Conservation (phyloP, 2,797 vertebrate genomes). For the Myotis planiceps region DNA sequence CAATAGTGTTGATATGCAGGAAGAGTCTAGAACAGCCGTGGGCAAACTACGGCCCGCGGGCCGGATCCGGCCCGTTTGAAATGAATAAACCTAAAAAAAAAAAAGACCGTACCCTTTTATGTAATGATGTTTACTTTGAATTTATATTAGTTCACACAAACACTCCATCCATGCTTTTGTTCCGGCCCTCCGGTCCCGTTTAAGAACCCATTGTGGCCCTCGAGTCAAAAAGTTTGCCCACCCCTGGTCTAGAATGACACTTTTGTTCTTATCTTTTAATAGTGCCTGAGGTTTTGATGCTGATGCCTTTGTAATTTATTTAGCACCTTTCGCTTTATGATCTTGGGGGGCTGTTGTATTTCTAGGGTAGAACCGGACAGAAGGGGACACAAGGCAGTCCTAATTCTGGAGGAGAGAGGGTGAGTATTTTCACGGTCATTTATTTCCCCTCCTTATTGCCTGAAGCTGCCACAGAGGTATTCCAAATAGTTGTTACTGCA, state of each 20-base stretch:
- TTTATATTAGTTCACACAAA: no score
- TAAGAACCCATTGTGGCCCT: no score
- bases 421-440: conserved; percentile 24
- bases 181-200: no score
- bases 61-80: no score
- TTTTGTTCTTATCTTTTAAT: neutral
- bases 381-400: conserved; percentile 53
- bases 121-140: no score
- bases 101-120: no score
- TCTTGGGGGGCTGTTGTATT: conserved; percentile 8
- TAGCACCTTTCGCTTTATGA: neutral
- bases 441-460: neutral
- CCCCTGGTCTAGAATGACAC: no score
- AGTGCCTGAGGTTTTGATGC: neutral
- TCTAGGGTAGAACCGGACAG: conserved; percentile 69
- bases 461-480: neutral
- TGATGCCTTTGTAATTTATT: neutral
- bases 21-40: neutral
- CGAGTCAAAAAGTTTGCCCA: no score
- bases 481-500: neutral
- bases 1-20: neutral
- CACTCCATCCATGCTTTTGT: no score
- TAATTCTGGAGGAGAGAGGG: conserved; percentile 49
- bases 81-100: no score
- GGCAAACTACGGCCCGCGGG: no score